A percentile compares a stretch with the other conserved stretches of the same genome.
phyloP scores from a whole-genome alignment of 2,113 vertebrate genomes.

The Pogonocichla stellata region DNA sequence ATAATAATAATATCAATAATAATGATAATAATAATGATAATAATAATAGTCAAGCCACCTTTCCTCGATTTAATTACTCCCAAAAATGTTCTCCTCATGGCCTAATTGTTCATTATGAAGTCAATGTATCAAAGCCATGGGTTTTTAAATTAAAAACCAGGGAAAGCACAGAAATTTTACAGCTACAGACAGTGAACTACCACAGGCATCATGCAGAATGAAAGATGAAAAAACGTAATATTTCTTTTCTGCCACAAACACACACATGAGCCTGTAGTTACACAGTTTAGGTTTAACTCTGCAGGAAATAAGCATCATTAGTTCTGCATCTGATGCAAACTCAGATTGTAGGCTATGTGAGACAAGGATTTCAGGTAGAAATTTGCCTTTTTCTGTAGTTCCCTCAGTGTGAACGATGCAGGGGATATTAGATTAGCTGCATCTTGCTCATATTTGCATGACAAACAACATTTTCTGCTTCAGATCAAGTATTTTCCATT shows the following conservation, averaged over 20 bases:
- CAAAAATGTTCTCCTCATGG: neutral
- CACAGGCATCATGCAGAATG: neutral
- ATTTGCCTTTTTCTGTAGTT: neutral
- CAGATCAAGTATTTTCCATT: neutral
- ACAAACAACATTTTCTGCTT: conserved; percentile 32
- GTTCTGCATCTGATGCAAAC: neutral
- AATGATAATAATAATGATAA: too few species aligned
- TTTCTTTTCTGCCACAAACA: neutral
- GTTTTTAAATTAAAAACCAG: neutral
- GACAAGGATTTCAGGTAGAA: neutral
- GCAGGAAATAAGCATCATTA: neutral
- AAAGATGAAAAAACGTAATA: neutral
- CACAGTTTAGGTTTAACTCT: neutral
- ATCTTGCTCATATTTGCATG: conserved; percentile 22
- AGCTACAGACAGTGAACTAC: neutral
- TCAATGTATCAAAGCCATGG: neutral
- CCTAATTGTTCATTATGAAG: neutral
- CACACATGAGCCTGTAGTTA: neutral
- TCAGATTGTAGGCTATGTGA: neutral
- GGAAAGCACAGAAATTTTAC: neutral
- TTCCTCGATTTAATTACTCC: neutral
- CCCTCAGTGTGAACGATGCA: neutral
- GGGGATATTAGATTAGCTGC: neutral
- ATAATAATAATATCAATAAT: too few species aligned
- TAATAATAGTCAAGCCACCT: neutral